Base-by-base conservation (phyloP, 1,140 invertebrate genomes). In the Cephus cinctus region DNA sequence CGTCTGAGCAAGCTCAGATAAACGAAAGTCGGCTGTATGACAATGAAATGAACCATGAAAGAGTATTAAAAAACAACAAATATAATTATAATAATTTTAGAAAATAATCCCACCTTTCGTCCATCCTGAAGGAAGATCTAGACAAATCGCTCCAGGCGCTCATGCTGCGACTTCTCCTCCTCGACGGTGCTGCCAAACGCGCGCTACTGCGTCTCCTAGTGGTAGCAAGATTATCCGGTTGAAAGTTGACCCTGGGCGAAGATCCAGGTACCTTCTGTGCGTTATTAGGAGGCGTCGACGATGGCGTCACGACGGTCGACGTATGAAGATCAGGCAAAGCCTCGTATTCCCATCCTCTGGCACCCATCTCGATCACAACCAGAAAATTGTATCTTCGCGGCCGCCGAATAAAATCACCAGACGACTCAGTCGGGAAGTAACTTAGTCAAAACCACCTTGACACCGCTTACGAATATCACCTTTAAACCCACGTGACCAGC, bases 121-220 rank as follows among this genome's bases (percentile, higher is more conserved):
- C 88, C 57, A 89, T 80, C 59, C 83, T 83, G 76, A 88, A 88
- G 58, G 86, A 89, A 42, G 86, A 88, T 34, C 87, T 80, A 54
- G 87, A 89, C 63, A 90, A 83, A 62, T 90, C 87, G 65, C 87
- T 89, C 87, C 88, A 90, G 3, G 87, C 88, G 61, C 88, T 90
- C 87, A 90, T 88, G 49, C 87, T 89, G n/a, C 86, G 61, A 63
- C 84, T 78, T 47, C 86, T 61, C 63, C 84, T 69, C 54, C 80
- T 58, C 66, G 67, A 50, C 49, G 63, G 57, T 53, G 71, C 57
- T 16, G 75, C 68, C 51, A 73, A 52, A 43, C 73, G 65, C n/a
- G 75, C 66, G 52, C 78, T 80, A 39, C 84, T 81, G 11, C 82
- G 74, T 50, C 83, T 69, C 34, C 85, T 73, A 40, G 80, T 80